A percentile compares a stretch with the other conserved stretches of the same genome.
Conservation (phyloP, 2,113 vertebrate genomes). For the Albula glossodonta region DNA sequence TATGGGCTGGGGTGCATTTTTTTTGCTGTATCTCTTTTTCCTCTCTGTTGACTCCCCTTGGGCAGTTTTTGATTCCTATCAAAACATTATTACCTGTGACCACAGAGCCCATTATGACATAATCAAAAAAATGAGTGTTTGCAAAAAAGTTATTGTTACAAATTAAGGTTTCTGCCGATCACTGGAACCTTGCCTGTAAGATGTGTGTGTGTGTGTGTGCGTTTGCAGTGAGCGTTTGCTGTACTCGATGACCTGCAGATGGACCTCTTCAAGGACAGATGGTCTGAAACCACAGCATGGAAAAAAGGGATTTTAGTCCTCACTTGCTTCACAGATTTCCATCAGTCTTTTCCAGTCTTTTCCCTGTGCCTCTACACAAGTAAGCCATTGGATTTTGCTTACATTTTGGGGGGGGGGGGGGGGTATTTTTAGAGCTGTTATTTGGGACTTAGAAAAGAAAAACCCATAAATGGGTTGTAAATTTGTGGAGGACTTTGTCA, state of each 20-base stretch:
- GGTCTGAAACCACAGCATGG: slow-evolving; percentile 10
- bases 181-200: neutral
- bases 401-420: neutral
- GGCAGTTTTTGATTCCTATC: too few species aligned
- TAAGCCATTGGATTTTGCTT: neutral
- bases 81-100: too few species aligned
- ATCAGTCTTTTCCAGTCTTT: neutral
- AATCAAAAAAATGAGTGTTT: too few species aligned
- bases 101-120: too few species aligned
- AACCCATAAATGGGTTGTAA: slow-evolving; percentile 5
- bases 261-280: slow-evolving; percentile 21
- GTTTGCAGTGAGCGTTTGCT: neutral
- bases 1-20: too few species aligned
- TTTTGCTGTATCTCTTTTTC: too few species aligned
- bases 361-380: neutral
- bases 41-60: too few species aligned
- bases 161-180: too few species aligned
- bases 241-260: slow-evolving; percentile 28
- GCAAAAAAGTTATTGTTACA: too few species aligned
- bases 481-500: neutral
- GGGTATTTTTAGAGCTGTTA: neutral
- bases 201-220: neutral
- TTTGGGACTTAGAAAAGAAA: neutral
- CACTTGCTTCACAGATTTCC: slow-evolving; percentile 11
- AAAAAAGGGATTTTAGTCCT: neutral